phyloP scores from a whole-genome alignment of 2,888 invertebrate species.

The Catocala fraxini region DNA sequence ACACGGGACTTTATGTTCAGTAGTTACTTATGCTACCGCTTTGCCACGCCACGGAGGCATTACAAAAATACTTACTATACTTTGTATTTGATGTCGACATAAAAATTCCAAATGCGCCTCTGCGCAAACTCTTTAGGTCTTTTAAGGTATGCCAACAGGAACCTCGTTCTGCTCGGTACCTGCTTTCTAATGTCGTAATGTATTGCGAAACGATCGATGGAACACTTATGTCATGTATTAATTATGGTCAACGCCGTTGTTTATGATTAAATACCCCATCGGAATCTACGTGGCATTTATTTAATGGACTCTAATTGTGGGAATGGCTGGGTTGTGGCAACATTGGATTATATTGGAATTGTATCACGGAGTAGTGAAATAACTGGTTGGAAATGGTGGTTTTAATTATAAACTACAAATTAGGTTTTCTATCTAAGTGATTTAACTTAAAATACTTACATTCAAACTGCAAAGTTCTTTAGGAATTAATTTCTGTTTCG shows the following conservation, averaged over 20 bases:
- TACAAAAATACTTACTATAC: neutral
- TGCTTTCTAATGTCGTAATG: conserved; percentile 84
- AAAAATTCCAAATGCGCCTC: conserved; percentile 45
- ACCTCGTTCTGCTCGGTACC: conserved; percentile 63
- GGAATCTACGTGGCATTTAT: conserved; percentile 16
- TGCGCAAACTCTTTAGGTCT: conserved; percentile 63
- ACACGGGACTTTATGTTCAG: too few species aligned
- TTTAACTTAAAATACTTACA: too few species aligned
- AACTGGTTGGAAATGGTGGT: too few species aligned
- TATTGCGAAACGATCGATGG: conserved; percentile 78
- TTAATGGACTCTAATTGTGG: conserved; percentile 3
- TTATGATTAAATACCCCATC: conserved; percentile 46
- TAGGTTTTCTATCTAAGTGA: too few species aligned
- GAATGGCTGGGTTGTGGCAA: conserved; percentile 4
- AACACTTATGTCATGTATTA: conserved; percentile 82
- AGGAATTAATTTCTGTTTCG: too few species aligned
- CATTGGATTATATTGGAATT: neutral
- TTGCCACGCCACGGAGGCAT: too few species aligned
- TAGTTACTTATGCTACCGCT: too few species aligned
- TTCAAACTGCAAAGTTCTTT: too few species aligned
- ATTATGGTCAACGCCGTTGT: conserved; percentile 69
- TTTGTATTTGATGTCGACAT: neutral
- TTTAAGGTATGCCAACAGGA: conserved; percentile 79
- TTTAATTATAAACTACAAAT: too few species aligned
- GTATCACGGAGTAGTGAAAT: too few species aligned